These are phyloP conservation scores for Siniperca obscura DNA, from an alignment of 2,797 vertebrate genomes.

Conservation along the genomic window DNA sequence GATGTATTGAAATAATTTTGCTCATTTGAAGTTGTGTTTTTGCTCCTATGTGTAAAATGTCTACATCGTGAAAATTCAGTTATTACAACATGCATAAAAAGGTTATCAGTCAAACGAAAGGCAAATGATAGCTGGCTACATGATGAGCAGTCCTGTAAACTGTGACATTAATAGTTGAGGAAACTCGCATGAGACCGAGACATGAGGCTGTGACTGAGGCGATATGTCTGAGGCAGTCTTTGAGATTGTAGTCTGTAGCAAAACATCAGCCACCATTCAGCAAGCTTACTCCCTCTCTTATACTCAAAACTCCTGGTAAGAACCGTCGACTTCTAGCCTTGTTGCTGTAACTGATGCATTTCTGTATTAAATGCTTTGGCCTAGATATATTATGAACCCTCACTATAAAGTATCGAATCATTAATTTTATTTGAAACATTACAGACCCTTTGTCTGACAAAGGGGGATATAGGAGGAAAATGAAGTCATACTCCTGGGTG, in stretches of 20 bases:
- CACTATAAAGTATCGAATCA: neutral
- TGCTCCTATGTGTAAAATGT: neutral
- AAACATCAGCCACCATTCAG: neutral
- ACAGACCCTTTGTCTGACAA: neutral
- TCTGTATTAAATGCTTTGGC: neutral
- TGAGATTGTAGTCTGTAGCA: neutral
- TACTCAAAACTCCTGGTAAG: neutral
- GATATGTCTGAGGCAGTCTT: neutral
- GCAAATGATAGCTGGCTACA: neutral
- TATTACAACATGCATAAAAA: neutral
- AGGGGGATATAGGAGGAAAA: neutral
- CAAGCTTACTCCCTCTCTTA: too few relatives aligned
- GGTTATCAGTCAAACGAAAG: neutral
- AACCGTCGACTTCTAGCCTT: neutral
- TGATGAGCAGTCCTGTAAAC: neutral
- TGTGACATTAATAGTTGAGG: neutral
- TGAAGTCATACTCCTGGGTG: constrained; percentile 10
- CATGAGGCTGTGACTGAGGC: neutral
- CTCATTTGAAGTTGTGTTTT: neutral
- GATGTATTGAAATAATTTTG: neutral
- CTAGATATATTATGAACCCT: neutral
- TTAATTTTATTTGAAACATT: neutral
- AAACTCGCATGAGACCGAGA: neutral
- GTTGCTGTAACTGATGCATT: neutral
- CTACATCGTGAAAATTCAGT: neutral